These are phyloP conservation scores for Saccostrea glomerata DNA, from an alignment of 1,140 invertebrate species.

Conservation along the genomic window DNA sequence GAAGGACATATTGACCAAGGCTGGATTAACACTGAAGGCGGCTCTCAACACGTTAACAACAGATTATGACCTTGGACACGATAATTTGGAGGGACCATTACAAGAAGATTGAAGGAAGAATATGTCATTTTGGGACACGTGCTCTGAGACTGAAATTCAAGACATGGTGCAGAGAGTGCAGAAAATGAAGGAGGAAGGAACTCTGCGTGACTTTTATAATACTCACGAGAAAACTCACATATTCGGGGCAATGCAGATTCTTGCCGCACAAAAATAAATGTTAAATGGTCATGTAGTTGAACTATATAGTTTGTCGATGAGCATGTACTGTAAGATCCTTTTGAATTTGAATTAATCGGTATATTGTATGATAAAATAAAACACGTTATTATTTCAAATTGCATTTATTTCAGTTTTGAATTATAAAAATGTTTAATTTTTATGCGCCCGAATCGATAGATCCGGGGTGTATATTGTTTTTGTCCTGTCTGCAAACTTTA, in stretches of 20 bases:
- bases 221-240: neutral
- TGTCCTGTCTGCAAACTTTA: too few relatives aligned
- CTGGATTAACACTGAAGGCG: neutral
- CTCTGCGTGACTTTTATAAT: neutral
- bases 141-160: conserved; percentile 6
- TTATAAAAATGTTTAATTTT: too few relatives aligned
- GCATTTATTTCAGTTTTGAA: too few relatives aligned
- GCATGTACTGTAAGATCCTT: too few relatives aligned
- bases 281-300: too few relatives aligned
- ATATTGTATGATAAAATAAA: too few relatives aligned
- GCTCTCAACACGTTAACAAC: neutral
- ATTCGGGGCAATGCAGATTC: neutral
- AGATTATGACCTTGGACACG: neutral
- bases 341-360: too few relatives aligned
- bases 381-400: too few relatives aligned
- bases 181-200: conserved; percentile 9
- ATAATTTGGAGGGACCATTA: conserved; percentile 1
- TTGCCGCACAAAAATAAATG: neutral
- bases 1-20: neutral
- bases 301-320: neutral
- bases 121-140: neutral
- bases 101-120: conserved; percentile 23
- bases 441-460: too few relatives aligned
- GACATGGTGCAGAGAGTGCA: neutral
- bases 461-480: too few relatives aligned